A percentile compares a stretch with the other conserved stretches of the same genome.
phyloP scores from a whole-genome alignment of 2,888 invertebrate genomes.

The Cephus rjabovi region DNA sequence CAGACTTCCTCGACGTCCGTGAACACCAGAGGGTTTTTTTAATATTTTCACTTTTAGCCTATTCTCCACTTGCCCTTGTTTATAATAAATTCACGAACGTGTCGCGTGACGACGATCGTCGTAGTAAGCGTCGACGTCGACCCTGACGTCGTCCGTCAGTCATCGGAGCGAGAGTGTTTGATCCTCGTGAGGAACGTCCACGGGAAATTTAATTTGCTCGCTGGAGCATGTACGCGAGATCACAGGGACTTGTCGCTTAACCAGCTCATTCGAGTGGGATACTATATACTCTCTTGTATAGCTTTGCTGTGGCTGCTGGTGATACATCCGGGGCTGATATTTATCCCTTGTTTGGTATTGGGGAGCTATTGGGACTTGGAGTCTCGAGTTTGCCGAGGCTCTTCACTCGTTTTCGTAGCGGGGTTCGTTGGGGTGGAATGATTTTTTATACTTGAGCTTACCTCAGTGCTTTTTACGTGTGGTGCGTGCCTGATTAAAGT shows the following conservation, averaged over 20 bases:
- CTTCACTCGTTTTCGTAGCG: background rate
- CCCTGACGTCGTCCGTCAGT: slow-evolving; percentile 19
- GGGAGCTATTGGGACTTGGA: background rate
- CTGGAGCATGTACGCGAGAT: slow-evolving; percentile 51
- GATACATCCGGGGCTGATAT: background rate
- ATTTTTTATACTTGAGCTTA: background rate
- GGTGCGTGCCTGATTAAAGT: background rate
- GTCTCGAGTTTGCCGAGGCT: background rate
- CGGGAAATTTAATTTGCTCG: slow-evolving; percentile 39
- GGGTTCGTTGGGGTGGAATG: background rate
- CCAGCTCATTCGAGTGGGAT: background rate
- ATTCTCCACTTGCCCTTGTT: background rate
- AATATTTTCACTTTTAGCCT: background rate
- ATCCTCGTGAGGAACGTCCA: slow-evolving; percentile 27
- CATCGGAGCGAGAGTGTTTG: slow-evolving; percentile 41
- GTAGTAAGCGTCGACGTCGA: background rate
- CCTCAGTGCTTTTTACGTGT: background rate
- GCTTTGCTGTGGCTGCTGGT: background rate
- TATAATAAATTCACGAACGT: background rate
- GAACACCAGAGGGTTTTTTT: background rate
- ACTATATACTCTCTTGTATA: background rate
- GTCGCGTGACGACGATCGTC: background rate
- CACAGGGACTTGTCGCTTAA: slow-evolving; percentile 30
- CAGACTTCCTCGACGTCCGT: background rate
- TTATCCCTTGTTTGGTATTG: background rate